A percentile compares a stretch with the other conserved stretches of the same genome.
Evolutionary conservation across 2,888 invertebrate genomes (phyloP).

Genomic region (Pachymerium ferrugineum): DNA sequence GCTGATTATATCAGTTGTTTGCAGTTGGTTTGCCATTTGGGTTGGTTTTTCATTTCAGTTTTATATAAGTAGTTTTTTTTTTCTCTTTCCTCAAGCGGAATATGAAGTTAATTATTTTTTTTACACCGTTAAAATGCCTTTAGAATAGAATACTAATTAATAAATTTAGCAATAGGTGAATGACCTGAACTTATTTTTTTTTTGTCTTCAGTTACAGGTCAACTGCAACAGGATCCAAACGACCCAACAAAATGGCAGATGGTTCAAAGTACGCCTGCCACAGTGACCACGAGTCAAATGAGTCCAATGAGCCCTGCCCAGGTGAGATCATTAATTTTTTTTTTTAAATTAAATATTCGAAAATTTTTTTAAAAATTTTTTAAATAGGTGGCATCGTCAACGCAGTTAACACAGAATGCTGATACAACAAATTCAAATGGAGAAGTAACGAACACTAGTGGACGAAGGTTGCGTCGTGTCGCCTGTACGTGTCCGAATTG

Average conservation of each 20-base stretch:
- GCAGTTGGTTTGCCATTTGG: not conserved
- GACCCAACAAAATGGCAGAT: constrained; percentile 81
- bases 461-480: constrained; percentile 67
- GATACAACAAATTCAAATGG: constrained; percentile 34
- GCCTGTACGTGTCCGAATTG: constrained; percentile 98
- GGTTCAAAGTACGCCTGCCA: constrained; percentile 40
- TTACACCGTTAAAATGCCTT: too few relatives aligned
- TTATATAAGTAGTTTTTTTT: too few relatives aligned
- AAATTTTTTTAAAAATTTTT: not conserved
- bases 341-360: not conserved
- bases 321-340: constrained; percentile 26
- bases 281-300: constrained; percentile 50
- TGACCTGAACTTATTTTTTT: not conserved
- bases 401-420: constrained; percentile 39
- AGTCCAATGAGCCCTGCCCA: constrained; percentile 40
- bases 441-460: constrained; percentile 44
- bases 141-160: too few relatives aligned
- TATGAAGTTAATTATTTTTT: too few relatives aligned
- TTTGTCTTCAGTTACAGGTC: constrained; percentile 43
- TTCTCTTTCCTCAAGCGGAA: too few relatives aligned
- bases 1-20: not conserved
- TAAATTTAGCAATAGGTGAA: not conserved
- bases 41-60: not conserved
- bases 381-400: constrained; percentile 5
- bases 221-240: constrained; percentile 73